A percentile compares a stretch with the other conserved stretches of the same genome.
Conservation (phyloP, 2,113 vertebrate genomes). For the Ancistrus triradiatus region DNA sequence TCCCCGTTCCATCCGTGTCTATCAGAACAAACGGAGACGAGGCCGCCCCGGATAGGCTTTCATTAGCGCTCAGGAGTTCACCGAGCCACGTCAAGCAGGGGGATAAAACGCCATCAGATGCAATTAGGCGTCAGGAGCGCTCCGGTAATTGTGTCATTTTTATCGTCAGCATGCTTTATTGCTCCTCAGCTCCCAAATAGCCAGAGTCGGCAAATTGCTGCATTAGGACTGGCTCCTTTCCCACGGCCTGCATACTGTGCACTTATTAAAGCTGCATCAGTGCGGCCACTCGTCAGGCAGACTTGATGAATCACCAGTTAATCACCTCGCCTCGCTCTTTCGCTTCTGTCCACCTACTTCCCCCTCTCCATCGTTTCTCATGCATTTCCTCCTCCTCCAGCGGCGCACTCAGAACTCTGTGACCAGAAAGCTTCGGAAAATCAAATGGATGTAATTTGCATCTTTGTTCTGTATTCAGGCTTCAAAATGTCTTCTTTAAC, state of each 20-base stretch:
- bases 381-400: too few relatives aligned
- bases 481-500: too few relatives aligned
- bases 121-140: constrained; percentile 48
- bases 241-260: constrained; percentile 28
- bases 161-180: constrained; percentile 45
- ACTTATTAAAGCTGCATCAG: constrained; percentile 44
- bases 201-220: constrained; percentile 44
- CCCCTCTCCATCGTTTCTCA: constrained; percentile 9
- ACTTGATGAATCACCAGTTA: constrained; percentile 45
- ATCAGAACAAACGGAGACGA: neutral
- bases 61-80: constrained; percentile 41
- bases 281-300: constrained; percentile 28
- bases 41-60: constrained; percentile 19
- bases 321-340: constrained; percentile 27
- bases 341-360: constrained; percentile 12
- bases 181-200: constrained; percentile 26
- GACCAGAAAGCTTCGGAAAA: too few relatives aligned
- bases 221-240: constrained; percentile 36
- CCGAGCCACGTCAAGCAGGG: constrained; percentile 27
- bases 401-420: too few relatives aligned
- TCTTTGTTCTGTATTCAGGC: too few relatives aligned
- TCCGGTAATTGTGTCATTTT: constrained; percentile 48
- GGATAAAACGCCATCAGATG: constrained; percentile 40
- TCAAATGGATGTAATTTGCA: too few relatives aligned
- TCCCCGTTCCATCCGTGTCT: neutral